Evolutionary conservation across 2,113 vertebrate species (phyloP).

Genomic region (Ploceus nigricollis): DNA sequence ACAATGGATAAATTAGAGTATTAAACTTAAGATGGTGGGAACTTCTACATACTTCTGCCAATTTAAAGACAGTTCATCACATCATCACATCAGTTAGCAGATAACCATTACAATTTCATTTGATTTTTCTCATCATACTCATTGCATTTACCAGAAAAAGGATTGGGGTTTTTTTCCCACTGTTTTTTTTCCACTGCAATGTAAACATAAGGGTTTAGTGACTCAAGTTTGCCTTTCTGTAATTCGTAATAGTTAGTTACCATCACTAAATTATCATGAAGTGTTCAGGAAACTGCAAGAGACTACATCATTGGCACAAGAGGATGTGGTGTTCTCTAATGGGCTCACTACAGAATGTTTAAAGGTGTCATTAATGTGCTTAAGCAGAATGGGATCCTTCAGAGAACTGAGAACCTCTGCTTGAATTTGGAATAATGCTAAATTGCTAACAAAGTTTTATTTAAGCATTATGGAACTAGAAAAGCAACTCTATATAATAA

Average conservation of each 20-base stretch:
- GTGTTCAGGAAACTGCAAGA: neutral
- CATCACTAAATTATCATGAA: neutral
- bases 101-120: neutral
- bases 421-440: neutral
- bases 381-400: neutral
- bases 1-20: neutral
- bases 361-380: neutral
- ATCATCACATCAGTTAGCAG: neutral
- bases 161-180: fast-evolving
- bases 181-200: neutral
- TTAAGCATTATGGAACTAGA: neutral
- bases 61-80: neutral
- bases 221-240: neutral
- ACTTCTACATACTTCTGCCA: neutral
- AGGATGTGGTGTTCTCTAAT: neutral
- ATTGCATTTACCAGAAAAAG: neutral
- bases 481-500: neutral
- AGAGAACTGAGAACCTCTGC: neutral
- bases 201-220: neutral
- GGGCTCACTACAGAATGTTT: neutral
- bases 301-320: neutral
- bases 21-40: neutral
- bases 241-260: neutral
- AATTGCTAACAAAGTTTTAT: neutral
- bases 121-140: neutral